These are phyloP conservation scores for Antitype chi DNA, from an alignment of 2,888 invertebrate species.

Conservation along the genomic window DNA sequence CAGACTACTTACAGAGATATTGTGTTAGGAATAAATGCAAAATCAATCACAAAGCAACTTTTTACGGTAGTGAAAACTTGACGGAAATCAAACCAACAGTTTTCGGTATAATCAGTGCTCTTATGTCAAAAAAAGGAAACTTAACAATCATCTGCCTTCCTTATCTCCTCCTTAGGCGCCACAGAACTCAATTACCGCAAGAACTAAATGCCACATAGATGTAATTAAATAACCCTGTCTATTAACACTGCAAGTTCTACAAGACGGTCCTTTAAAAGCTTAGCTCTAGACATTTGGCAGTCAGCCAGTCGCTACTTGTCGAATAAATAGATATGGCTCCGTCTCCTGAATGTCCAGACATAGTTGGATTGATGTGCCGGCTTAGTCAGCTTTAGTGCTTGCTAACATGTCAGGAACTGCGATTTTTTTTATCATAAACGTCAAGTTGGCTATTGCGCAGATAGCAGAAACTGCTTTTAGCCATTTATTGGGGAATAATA, in stretches of 20 bases:
- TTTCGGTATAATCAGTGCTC: neutral
- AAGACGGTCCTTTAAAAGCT: constrained; percentile 63
- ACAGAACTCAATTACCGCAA: constrained; percentile 34
- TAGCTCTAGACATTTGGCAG: constrained; percentile 60
- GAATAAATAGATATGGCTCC: constrained; percentile 65
- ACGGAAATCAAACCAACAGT: neutral
- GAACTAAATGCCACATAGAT: constrained; percentile 51
- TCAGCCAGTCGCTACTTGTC: constrained; percentile 62
- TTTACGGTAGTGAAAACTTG: neutral
- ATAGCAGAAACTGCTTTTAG: constrained; percentile 12
- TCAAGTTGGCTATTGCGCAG: constrained; percentile 3
- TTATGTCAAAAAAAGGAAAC: neutral
- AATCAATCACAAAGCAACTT: neutral
- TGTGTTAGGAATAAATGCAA: neutral
- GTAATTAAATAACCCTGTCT: constrained; percentile 57
- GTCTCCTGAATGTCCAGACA: constrained; percentile 60
- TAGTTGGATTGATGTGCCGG: constrained; percentile 46
- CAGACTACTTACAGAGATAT: neutral
- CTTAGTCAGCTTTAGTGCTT: constrained; percentile 34
- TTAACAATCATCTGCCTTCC: neutral
- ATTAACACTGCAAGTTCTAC: constrained; percentile 46
- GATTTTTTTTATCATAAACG: constrained; percentile 44
- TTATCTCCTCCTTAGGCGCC: constrained; percentile 41
- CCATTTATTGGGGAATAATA: neutral
- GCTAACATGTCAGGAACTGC: constrained; percentile 28